Evolutionary conservation across 2,797 vertebrate genomes (phyloP).

Genomic region (Neopelma chrysocephalum): DNA sequence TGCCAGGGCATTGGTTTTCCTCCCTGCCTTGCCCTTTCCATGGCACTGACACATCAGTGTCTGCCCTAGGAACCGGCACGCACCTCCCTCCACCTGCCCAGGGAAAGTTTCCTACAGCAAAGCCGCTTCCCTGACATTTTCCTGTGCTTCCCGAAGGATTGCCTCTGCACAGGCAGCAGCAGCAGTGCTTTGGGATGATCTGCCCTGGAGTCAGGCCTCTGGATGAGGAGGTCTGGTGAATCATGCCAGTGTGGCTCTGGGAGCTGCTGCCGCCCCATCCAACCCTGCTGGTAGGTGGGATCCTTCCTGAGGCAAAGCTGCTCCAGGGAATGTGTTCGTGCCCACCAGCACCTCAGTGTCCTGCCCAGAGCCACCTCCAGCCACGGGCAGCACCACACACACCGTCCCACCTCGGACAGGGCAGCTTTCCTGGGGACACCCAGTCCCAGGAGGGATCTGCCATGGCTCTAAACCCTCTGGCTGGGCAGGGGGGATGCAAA

Average conservation of each 20-base stretch:
- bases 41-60: not conserved
- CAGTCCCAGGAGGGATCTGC: not conserved
- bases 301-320: not conserved
- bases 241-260: not conserved
- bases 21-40: not conserved
- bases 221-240: not conserved
- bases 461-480: not conserved
- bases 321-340: fast-evolving
- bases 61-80: not conserved
- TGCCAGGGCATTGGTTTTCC: not conserved
- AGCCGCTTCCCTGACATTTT: not conserved
- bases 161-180: fast-evolving
- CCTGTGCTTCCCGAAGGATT: fast-evolving
- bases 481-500: not conserved
- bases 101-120: not conserved
- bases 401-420: fast-evolving
- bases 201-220: fast-evolving
- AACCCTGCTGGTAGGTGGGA: not conserved
- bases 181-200: not conserved
- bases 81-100: not conserved
- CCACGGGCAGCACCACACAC: fast-evolving
- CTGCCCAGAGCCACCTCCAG: not conserved
- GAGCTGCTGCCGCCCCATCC: not conserved
- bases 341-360: fast-evolving
- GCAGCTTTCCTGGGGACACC: not conserved